phyloP scores from a whole-genome alignment of 2,888 invertebrate species.

The Pelosia muscerda region DNA sequence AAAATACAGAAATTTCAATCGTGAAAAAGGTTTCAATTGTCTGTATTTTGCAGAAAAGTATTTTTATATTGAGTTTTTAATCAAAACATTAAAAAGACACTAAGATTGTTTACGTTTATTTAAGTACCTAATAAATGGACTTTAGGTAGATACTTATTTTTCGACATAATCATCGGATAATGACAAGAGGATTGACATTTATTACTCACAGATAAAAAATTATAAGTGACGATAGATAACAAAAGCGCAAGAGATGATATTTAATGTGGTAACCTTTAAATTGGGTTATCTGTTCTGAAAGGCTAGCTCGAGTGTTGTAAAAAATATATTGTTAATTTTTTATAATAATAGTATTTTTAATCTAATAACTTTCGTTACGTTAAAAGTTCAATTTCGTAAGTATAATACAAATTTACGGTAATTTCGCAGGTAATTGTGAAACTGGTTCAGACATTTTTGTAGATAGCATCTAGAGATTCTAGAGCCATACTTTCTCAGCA shows the following conservation, averaged over 20 bases:
- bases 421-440: background rate
- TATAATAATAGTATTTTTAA: background rate
- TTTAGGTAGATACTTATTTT: background rate
- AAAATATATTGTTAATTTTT: conserved; percentile 4
- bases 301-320: background rate
- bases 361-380: conserved; percentile 9
- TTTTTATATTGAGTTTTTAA: too few relatives aligned
- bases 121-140: too few relatives aligned
- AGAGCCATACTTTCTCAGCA: too few relatives aligned
- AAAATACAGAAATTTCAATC: too few relatives aligned
- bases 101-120: too few relatives aligned
- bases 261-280: conserved; percentile 21
- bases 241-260: conserved; percentile 27
- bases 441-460: background rate
- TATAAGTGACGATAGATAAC: conserved; percentile 5
- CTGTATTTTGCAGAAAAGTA: too few relatives aligned
- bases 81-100: too few relatives aligned
- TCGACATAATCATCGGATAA: background rate
- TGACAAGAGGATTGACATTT: conserved; percentile 37
- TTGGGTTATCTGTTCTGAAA: conserved; percentile 18
- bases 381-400: conserved; percentile 2
- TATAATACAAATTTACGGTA: background rate
- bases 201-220: conserved; percentile 35
- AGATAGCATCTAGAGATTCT: too few relatives aligned
- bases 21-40: too few relatives aligned